Base-by-base conservation (phyloP, 2,797 vertebrate genomes). In the Ceryle rudis region DNA sequence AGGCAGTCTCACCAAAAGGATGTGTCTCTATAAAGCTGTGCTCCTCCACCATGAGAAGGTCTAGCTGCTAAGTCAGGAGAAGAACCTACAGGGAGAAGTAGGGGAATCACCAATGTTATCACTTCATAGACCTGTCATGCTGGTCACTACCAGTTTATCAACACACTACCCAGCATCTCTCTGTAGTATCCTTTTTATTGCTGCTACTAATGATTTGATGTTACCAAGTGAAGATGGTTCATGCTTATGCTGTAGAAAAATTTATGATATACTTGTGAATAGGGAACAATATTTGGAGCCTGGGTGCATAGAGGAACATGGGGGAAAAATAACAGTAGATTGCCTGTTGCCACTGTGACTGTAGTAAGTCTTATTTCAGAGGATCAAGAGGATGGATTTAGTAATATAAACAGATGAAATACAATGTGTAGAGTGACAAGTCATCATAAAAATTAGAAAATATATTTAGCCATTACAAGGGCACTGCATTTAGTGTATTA, bases 361-460 rank as follows among this genome's bases (percentile, higher is more conserved):
- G 62, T 49, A 72, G 23, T 91, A 97, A 96, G 88, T 67, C 91
- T 93, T 90, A 91, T 95, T 98, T 86, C 65, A 92, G 62, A 97
- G 93, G 87, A 91, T 62, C 52, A 67, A 96, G 58, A 54, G 75
- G 46, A 72, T 61, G 42, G 60, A 87, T 82, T 81, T 86, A 80
- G 14, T 35, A 67, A 93, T 81, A 95, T 93, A 95, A 96, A 83
- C 46, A 70, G 71, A 75, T 85, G 88, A 96, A 97, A 96, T 86
- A 90, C 5, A 47, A 21, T 87, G 87, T 93, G 96, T 91, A 92
- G 88, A 95, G 73, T 88, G 89, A 80, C 82, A 96, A 96, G 94
- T 94, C 70, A 96, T 96, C 84, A 93, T 37, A 75, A 91, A 96
- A 95, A 94, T 94, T 95, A 91, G 95, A 95, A 96, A 97, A 96